Evolutionary conservation across 2,888 invertebrate genomes (phyloP).

Genomic region (Protonemura montana): DNA sequence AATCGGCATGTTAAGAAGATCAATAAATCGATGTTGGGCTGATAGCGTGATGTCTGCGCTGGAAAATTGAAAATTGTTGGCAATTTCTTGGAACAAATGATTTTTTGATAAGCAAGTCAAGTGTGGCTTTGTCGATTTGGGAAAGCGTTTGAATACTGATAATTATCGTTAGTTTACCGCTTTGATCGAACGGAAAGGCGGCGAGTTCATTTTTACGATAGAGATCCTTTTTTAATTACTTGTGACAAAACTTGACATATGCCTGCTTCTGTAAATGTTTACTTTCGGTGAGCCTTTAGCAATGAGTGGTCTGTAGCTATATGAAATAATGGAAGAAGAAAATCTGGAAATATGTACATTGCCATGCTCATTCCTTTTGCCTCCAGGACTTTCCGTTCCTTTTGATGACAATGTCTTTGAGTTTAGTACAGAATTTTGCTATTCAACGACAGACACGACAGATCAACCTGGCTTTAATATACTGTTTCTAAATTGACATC

Average conservation of each 20-base stretch:
- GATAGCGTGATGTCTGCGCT: background rate
- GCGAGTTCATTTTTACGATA: background rate
- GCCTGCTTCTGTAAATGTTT: no score
- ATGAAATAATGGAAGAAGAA: no score
- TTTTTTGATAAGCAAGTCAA: background rate
- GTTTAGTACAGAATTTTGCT: background rate
- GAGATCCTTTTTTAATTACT: no score
- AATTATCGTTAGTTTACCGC: background rate
- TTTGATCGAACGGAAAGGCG: background rate
- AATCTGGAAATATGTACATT: background rate
- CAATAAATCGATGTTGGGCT: constrained; percentile 18
- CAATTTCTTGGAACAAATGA: constrained; percentile 1
- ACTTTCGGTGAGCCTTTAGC: no score
- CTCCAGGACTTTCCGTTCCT: background rate
- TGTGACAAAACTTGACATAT: no score
- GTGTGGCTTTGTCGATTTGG: background rate
- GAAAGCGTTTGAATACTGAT: background rate
- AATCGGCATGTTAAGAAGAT: constrained; percentile 18
- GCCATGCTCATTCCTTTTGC: background rate
- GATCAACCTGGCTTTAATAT: background rate
- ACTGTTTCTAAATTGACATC: background rate
- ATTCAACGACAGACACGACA: background rate
- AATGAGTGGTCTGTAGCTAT: no score
- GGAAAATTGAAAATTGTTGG: background rate
- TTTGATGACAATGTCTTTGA: background rate